phyloP scores from a whole-genome alignment of 1,140 invertebrate genomes.

The Mactra quadrangularis region DNA sequence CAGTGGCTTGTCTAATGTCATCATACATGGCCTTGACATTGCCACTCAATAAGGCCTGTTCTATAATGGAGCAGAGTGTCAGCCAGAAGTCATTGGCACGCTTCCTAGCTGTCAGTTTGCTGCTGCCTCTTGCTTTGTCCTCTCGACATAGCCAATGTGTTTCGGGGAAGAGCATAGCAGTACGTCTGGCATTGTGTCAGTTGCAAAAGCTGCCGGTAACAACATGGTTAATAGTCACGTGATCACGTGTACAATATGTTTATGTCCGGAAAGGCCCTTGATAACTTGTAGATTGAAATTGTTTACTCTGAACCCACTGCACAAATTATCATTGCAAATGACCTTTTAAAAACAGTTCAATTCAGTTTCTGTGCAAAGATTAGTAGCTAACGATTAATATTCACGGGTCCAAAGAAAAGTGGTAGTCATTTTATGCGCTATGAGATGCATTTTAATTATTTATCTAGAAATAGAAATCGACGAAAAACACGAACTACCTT shows the following conservation, averaged over 20 bases:
- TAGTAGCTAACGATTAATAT: no score
- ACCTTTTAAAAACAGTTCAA: no score
- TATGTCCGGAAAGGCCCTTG: background rate
- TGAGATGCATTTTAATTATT: no score
- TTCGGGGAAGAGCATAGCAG: no score
- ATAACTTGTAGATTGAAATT: background rate
- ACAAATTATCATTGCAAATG: no score
- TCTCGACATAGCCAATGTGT: background rate
- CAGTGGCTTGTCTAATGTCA: background rate
- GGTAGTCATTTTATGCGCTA: no score
- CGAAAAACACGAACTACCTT: no score
- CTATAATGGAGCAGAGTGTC: background rate
- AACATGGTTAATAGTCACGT: background rate
- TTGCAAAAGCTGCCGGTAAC: background rate
- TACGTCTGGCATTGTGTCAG: background rate
- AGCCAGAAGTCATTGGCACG: conserved; percentile 6
- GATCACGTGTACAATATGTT: background rate
- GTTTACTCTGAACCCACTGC: no score
- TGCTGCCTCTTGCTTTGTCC: background rate
- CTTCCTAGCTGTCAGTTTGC: background rate
- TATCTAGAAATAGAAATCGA: no score
- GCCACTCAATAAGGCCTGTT: background rate
- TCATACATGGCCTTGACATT: conserved; percentile 7
- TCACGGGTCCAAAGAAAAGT: no score
- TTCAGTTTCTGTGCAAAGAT: no score